These are phyloP conservation scores for Drosophila prolongata DNA, from an alignment of 2,888 invertebrate genomes.

Conservation along the genomic window DNA sequence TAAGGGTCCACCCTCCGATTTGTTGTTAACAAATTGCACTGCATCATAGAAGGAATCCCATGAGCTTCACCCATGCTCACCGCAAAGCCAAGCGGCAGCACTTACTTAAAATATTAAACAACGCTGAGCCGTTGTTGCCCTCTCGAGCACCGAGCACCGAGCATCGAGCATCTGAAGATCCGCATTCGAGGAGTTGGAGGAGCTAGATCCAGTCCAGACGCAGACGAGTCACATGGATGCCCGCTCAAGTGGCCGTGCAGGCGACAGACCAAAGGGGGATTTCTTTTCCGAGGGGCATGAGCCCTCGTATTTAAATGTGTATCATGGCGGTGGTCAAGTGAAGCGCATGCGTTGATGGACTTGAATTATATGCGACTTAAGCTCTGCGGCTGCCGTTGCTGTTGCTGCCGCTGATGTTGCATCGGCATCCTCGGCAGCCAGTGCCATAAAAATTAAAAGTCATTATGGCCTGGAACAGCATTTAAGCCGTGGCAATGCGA, in stretches of 20 bases:
- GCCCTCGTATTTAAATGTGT: conserved; percentile 75
- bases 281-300: neutral
- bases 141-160: conserved; percentile 54
- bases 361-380: conserved; percentile 81
- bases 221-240: conserved; percentile 56
- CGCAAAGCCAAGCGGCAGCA: conserved; percentile 62
- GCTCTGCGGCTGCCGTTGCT: conserved; percentile 61
- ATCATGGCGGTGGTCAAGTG: conserved; percentile 74
- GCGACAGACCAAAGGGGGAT: conserved; percentile 22
- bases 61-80: conserved; percentile 11
- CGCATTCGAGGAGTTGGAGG: conserved; percentile 9
- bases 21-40: conserved; percentile 27
- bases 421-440: conserved; percentile 75
- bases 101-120: conserved; percentile 78
- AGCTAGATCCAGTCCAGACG: conserved; percentile 31
- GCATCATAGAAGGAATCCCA: conserved; percentile 18
- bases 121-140: conserved; percentile 65
- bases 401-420: conserved; percentile 34
- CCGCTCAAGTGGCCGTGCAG: conserved; percentile 64
- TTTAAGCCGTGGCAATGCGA: conserved; percentile 66
- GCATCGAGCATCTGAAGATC: conserved; percentile 36
- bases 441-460: conserved; percentile 81
- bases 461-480: conserved; percentile 80
- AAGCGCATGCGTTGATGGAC: conserved; percentile 81
- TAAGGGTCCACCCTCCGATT: neutral